These are phyloP conservation scores for Cephus cinctus DNA, from an alignment of 1,140 invertebrate species.

Conservation along the genomic window DNA sequence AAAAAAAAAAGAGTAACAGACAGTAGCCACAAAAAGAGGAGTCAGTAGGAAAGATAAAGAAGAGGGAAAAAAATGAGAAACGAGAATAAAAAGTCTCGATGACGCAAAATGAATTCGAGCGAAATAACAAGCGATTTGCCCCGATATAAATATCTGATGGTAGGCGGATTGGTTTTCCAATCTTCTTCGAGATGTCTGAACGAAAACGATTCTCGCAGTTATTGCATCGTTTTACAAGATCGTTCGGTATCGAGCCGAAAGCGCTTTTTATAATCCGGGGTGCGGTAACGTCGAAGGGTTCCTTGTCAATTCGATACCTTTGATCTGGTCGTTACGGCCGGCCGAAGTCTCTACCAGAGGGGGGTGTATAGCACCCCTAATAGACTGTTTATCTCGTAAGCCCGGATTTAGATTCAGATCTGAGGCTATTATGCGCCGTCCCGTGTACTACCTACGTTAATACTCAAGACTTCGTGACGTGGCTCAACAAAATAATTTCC, in stretches of 20 bases:
- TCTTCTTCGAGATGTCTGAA: too few species aligned
- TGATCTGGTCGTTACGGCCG: conserved; percentile 39
- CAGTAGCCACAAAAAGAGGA: too few species aligned
- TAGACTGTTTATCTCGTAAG: conserved; percentile 50
- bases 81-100: background rate
- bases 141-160: background rate
- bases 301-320: conserved; percentile 42
- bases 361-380: conserved; percentile 30
- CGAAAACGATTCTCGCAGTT: background rate
- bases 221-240: background rate
- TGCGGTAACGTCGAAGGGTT: conserved; percentile 24
- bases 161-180: background rate
- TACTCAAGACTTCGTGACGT: too few species aligned
- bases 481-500: too few species aligned
- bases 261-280: conserved; percentile 26
- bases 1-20: background rate
- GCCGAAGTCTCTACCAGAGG: background rate
- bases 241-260: too few species aligned
- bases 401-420: conserved; percentile 39
- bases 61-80: too few species aligned
- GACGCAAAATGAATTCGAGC: background rate
- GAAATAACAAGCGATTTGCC: background rate
- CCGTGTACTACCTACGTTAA: too few species aligned
- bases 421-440: background rate
- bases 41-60: background rate